Base-by-base conservation (phyloP, 1,140 invertebrate genomes). In the Pachypsylla venusta region DNA sequence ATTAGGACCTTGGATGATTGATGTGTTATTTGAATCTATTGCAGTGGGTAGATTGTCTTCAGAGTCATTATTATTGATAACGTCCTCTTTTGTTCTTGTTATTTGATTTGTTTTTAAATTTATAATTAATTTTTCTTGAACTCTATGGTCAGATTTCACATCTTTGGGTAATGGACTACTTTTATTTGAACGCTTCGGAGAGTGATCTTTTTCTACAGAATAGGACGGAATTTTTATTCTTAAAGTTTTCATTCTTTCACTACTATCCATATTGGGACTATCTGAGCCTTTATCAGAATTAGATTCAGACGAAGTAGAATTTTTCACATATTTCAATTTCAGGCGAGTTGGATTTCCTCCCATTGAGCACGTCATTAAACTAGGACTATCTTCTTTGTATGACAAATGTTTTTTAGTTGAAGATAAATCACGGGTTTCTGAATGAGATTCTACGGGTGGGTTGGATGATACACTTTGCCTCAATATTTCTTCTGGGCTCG, bases 91-190 rank as follows among this genome's bases (percentile, higher is more conserved):
- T 48, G 42, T 5, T 48, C 42, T n/a, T 19, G 42, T 48, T 48
- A 48, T 19, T 48, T 48, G 42, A 4, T 48, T 5, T 3, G 42
- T 48, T 48, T 48, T 48, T 48, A 48, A 48, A 48, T 48, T 48
- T 7, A 48, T 48, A n/a, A 48, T 48, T 22, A 48, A 48, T 48
- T 48, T 48, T 48, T 48, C 42, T 48, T 48, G 42, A 5, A 48
- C 42, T n/a, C 42, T 48, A 19, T 7, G 16, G 16, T 48, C 42
- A 48, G n/a, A n/a, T n/a, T n/a, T n/a, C n/a, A n/a, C n/a, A n/a
- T n/a, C n/a, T n/a, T n/a, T n/a, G n/a, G n/a, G n/a, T n/a, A n/a
- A n/a, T n/a, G n/a, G n/a, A n/a, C n/a, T n/a, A n/a, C n/a, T n/a
- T n/a, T n/a, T n/a, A n/a, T n/a, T n/a, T n/a, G n/a, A n/a, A n/a